A percentile compares a stretch with the other conserved stretches of the same genome.
Evolutionary conservation across 2,113 vertebrate genomes (phyloP).

Genomic region (Toxotes chatareus): DNA sequence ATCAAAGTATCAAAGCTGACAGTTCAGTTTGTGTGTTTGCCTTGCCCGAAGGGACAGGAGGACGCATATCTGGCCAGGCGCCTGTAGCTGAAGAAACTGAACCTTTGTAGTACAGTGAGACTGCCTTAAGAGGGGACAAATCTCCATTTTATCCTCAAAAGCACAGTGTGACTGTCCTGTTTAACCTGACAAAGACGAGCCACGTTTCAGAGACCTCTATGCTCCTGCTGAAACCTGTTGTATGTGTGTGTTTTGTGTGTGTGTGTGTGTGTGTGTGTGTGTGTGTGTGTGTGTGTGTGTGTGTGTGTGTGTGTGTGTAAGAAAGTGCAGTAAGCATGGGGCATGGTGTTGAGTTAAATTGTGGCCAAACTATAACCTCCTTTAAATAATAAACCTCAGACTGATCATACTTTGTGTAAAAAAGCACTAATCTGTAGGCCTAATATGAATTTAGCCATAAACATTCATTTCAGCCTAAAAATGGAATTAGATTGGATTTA

Average conservation of each 20-base stretch:
- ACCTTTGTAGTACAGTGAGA: constrained; percentile 50
- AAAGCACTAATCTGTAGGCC: background rate
- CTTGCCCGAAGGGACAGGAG: constrained; percentile 64
- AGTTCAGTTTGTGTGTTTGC: constrained; percentile 70
- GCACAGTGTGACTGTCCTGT: constrained; percentile 41
- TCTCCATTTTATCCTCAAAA: constrained; percentile 58
- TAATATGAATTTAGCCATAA: constrained; percentile 24
- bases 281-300: background rate
- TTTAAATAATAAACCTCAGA: background rate
- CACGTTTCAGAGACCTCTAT: constrained; percentile 11
- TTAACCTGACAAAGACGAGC: constrained; percentile 38
- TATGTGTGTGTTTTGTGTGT: background rate
- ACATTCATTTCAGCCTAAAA: constrained; percentile 35
- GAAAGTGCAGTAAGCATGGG: background rate
- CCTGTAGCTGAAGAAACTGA: constrained; percentile 60
- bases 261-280: background rate
- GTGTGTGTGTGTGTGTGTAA: background rate
- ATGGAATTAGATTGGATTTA: constrained; percentile 44
- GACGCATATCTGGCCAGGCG: constrained; percentile 58
- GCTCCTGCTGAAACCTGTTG: constrained; percentile 11
- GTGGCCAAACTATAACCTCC: constrained; percentile 10
- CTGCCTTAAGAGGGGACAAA: constrained; percentile 54
- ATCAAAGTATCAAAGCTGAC: constrained; percentile 75
- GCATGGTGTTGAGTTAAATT: constrained; percentile 14
- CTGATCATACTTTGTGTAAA: constrained; percentile 30